Percentiles rank a stretch among this genome's conserved stretches.
phyloP scores from a whole-genome alignment of 1,140 invertebrate species.

The Euwallacea fornicatus region DNA sequence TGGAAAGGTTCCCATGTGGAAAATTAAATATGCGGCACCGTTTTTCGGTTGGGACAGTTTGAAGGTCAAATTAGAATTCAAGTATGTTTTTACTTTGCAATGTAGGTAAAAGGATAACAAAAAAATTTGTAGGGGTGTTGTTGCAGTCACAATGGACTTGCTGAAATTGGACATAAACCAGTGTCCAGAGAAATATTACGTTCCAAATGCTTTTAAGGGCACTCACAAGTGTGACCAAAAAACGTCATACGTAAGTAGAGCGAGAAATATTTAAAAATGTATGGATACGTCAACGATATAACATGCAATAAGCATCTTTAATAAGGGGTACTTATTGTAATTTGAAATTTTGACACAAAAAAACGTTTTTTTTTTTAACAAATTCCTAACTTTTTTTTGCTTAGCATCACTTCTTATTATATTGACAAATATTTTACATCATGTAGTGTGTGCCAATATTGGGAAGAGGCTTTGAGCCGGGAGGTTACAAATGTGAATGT shows the following conservation, averaged over 20 bases:
- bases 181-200: slow-evolving; percentile 86
- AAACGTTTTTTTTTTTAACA: too few relatives aligned
- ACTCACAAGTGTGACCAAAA: slow-evolving; percentile 92
- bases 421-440: too few relatives aligned
- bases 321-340: not conserved
- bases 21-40: slow-evolving; percentile 91
- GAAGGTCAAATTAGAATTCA: slow-evolving; percentile 88
- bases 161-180: slow-evolving; percentile 92
- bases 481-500: slow-evolving; percentile 98
- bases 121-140: slow-evolving; percentile 77
- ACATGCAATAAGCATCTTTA: not conserved
- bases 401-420: not conserved
- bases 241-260: slow-evolving; percentile 82
- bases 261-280: not conserved
- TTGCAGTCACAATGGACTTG: slow-evolving; percentile 90
- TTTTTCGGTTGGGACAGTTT: slow-evolving; percentile 97
- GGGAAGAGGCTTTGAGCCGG: slow-evolving; percentile 86
- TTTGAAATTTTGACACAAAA: too few relatives aligned
- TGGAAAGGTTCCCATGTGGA: slow-evolving; percentile 91
- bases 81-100: slow-evolving; percentile 66
- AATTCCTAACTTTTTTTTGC: not conserved
- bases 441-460: slow-evolving; percentile 90
- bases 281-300: not conserved
- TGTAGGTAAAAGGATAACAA: slow-evolving; percentile 4
- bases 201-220: slow-evolving; percentile 92